These are phyloP conservation scores for Tribolium castaneum DNA, from an alignment of 1,140 invertebrate genomes.

Conservation along the genomic window DNA sequence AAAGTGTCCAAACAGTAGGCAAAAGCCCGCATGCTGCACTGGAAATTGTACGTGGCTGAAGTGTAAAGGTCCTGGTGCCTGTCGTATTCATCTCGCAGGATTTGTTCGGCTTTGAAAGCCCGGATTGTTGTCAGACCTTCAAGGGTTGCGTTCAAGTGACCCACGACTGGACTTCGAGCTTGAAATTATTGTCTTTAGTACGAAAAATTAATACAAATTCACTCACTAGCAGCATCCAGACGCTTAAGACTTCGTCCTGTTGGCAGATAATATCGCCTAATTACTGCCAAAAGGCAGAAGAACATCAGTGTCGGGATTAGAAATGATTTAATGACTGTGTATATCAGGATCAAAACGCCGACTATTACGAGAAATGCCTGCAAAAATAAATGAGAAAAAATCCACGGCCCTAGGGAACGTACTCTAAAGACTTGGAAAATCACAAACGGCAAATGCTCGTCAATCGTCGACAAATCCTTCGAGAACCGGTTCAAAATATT, in stretches of 20 bases:
- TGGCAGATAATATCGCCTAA: constrained; percentile 70
- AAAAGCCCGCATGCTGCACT: constrained; percentile 73
- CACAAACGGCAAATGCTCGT: constrained; percentile 54
- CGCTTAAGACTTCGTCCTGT: constrained; percentile 75
- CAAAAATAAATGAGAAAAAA: background rate
- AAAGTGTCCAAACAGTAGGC: constrained; percentile 83
- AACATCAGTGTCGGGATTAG: constrained; percentile 66
- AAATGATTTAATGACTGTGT: constrained; percentile 50
- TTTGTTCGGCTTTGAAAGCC: constrained; percentile 81
- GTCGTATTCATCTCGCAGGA: constrained; percentile 84
- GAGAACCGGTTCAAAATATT: constrained; percentile 59
- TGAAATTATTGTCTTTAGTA: background rate
- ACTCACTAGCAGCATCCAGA: constrained; percentile 73
- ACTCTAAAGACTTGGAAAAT: constrained; percentile 51
- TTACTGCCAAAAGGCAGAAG: constrained; percentile 66
- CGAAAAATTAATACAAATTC: background rate
- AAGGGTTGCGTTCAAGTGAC: constrained; percentile 74
- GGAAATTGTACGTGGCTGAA: constrained; percentile 74
- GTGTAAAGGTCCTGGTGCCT: constrained; percentile 80
- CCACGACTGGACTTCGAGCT: constrained; percentile 12
- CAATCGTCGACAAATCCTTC: constrained; percentile 54
- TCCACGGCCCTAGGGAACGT: background rate
- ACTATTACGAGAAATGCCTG: constrained; percentile 23
- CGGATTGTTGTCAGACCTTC: constrained; percentile 87
- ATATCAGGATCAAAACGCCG: constrained; percentile 46